phyloP scores from a whole-genome alignment of 2,888 invertebrate species.

The Alcis repandata region DNA sequence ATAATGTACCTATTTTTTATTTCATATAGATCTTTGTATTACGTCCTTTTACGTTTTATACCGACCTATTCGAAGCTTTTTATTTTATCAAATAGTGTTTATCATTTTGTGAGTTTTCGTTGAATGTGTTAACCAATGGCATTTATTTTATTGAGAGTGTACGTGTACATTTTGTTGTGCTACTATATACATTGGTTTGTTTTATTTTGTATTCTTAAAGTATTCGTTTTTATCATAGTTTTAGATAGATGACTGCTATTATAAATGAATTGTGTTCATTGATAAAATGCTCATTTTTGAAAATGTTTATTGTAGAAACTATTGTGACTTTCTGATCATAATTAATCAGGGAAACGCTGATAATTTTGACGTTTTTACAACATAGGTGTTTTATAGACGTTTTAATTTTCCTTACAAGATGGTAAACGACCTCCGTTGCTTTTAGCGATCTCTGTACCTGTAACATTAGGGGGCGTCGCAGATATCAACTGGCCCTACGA shows the following conservation, averaged over 20 bases:
- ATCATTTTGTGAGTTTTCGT: slow-evolving; percentile 15
- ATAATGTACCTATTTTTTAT: neutral
- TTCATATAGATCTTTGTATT: neutral
- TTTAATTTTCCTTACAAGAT: too few relatives aligned
- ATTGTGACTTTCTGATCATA: neutral
- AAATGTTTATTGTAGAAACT: neutral
- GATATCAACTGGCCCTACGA: too few relatives aligned
- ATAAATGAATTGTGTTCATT: neutral
- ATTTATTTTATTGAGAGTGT: slow-evolving; percentile 37
- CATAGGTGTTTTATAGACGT: too few relatives aligned
- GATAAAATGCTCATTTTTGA: neutral
- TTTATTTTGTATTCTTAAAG: slow-evolving; percentile 45
- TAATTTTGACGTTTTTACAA: too few relatives aligned
- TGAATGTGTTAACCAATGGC: slow-evolving; percentile 32
- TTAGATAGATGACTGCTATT: slow-evolving; percentile 12
- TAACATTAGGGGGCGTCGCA: too few relatives aligned
- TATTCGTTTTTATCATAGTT: slow-evolving; percentile 47
- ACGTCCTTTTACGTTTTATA: neutral
- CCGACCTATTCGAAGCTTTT: neutral
- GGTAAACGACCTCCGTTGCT: too few relatives aligned
- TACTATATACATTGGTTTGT: slow-evolving; percentile 38
- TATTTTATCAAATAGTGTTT: neutral
- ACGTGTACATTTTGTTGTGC: slow-evolving; percentile 44
- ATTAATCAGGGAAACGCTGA: too few relatives aligned
- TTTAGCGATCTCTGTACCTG: too few relatives aligned